These are phyloP conservation scores for Pristis pectinata DNA, from an alignment of 2,797 vertebrate genomes.

Conservation along the genomic window DNA sequence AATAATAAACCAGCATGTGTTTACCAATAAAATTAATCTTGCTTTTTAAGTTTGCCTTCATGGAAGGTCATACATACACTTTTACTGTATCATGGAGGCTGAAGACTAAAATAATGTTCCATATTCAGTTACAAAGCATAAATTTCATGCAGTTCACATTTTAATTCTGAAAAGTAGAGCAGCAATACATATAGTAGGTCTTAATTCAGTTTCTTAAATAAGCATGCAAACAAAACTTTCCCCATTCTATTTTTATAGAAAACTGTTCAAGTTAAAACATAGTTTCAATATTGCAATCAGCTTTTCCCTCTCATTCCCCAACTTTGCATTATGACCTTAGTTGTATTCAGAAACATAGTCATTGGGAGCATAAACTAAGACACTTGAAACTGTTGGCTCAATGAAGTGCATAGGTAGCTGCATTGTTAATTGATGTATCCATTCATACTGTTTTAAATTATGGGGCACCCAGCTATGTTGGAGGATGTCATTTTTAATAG, in stretches of 20 bases:
- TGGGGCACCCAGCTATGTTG: neutral
- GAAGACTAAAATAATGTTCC: neutral
- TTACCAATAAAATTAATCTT: neutral
- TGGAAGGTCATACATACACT: neutral
- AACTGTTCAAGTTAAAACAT: neutral
- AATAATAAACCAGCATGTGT: neutral
- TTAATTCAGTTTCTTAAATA: neutral
- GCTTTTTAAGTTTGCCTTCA: constrained; percentile 6
- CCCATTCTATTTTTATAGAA: neutral
- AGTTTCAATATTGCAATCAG: too few relatives aligned
- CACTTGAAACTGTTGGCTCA: neutral
- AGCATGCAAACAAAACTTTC: neutral
- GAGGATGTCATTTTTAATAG: neutral
- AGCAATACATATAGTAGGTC: neutral
- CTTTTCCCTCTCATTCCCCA: neutral
- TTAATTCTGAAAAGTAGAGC: neutral
- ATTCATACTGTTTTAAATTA: neutral
- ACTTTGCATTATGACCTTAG: neutral
- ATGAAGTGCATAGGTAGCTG: neutral
- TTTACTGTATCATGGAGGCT: neutral
- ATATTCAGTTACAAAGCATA: constrained; percentile 10
- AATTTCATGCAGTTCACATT: constrained; percentile 27
- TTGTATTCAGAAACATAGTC: neutral
- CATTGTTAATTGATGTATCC: neutral
- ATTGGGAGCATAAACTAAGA: neutral